Percentiles rank a stretch among this genome's conserved stretches.
Evolutionary conservation across 1,140 invertebrate species (phyloP).

Genomic region (Wiebesia pumilae): DNA sequence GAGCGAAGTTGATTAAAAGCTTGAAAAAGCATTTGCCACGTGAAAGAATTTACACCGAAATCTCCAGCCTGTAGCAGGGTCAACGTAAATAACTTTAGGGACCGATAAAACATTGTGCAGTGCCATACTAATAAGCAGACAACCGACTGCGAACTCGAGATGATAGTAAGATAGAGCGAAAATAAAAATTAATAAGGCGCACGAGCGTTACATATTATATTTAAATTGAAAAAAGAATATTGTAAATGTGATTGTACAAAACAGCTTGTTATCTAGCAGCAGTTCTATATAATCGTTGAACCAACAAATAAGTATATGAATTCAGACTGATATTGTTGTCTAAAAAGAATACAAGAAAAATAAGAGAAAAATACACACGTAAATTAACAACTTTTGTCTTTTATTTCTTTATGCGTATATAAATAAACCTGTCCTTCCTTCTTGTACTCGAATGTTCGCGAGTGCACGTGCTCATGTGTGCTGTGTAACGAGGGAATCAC

Average conservation of each 20-base stretch:
- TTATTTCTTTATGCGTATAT: background rate
- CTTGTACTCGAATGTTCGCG: background rate
- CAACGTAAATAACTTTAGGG: conserved; percentile 26
- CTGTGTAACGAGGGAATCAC: background rate
- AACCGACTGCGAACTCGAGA: conserved; percentile 12
- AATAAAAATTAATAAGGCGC: background rate
- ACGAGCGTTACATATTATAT: conserved; percentile 23
- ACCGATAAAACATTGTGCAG: conserved; percentile 28
- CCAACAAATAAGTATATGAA: conserved; percentile 26
- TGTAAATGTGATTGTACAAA: conserved; percentile 45
- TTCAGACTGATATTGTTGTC: conserved; percentile 50
- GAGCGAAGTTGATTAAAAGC: background rate
- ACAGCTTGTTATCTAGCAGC: conserved; percentile 31
- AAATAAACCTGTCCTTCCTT: background rate
- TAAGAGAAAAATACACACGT: background rate
- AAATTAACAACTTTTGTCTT: conserved; percentile 13
- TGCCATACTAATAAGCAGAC: conserved; percentile 31
- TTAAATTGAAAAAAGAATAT: conserved; percentile 31
- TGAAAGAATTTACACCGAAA: background rate
- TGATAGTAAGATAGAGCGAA: background rate
- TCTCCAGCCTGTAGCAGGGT: background rate
- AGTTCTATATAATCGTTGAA: conserved; percentile 39
- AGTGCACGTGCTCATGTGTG: background rate
- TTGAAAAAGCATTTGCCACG: background rate
- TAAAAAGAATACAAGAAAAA: conserved; percentile 18